A percentile compares a stretch with the other conserved stretches of the same genome.
Evolutionary conservation across 2,113 vertebrate species (phyloP).

Genomic region (Rhizomys pruinosus): DNA sequence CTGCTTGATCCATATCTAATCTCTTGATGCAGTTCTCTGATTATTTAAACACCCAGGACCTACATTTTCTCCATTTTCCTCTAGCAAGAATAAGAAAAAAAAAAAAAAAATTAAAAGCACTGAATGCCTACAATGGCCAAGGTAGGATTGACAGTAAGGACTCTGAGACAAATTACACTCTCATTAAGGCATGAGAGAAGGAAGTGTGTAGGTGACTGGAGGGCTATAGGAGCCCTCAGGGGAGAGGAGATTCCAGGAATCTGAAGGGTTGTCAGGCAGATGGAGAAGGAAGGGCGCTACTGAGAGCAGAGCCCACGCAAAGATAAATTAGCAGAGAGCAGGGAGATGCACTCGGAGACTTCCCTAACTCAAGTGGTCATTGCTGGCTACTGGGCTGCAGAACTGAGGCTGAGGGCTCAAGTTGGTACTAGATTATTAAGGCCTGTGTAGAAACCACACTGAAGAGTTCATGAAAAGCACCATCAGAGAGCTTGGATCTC

Average conservation of each 20-base stretch:
- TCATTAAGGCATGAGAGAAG: neutral
- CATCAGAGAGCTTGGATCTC: neutral
- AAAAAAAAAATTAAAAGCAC: neutral
- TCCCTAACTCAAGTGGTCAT: neutral
- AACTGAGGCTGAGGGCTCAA: neutral
- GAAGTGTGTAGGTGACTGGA: neutral
- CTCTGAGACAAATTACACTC: neutral
- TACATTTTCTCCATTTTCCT: neutral
- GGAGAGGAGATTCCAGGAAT: neutral
- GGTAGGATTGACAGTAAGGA: neutral
- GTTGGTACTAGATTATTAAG: neutral
- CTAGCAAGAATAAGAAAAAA: neutral
- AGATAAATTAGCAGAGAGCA: neutral
- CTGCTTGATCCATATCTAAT: neutral
- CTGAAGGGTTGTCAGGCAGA: neutral
- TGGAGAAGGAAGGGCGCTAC: neutral
- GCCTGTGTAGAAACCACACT: neutral
- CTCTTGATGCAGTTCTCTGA: neutral
- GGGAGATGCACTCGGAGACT: neutral
- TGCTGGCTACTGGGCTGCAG: neutral
- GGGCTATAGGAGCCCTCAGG: neutral
- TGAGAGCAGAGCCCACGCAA: neutral
- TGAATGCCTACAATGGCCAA: neutral
- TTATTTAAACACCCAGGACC: neutral
- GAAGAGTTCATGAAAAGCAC: neutral